A percentile compares a stretch with the other conserved stretches of the same genome.
Conservation (phyloP, 2,797 vertebrate genomes). For the Acanthopagrus latus region DNA sequence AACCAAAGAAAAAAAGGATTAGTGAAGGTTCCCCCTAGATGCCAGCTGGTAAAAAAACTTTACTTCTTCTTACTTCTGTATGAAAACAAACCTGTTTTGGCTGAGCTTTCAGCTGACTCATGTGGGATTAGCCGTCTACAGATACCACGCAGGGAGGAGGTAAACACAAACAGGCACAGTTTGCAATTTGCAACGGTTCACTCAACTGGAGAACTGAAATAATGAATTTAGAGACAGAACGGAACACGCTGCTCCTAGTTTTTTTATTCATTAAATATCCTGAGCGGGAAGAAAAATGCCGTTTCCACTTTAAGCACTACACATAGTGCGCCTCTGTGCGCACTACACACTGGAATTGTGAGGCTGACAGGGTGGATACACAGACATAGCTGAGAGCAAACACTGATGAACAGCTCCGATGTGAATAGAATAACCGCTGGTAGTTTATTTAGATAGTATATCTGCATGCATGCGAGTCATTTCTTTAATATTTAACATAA, state of each 20-base stretch:
- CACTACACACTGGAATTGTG: slow-evolving; percentile 13
- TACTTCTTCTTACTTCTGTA: slow-evolving; percentile 13
- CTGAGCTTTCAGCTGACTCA: slow-evolving; percentile 56
- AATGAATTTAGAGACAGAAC: slow-evolving; percentile 49
- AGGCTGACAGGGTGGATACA: slow-evolving; percentile 23
- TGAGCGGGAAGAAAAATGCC: slow-evolving; percentile 33
- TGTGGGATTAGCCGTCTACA: slow-evolving; percentile 35
- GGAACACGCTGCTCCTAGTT: slow-evolving; percentile 3
- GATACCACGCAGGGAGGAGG: slow-evolving; percentile 36
- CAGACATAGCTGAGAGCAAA: slow-evolving; percentile 37
- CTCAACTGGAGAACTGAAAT: slow-evolving; percentile 59
- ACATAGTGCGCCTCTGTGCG: slow-evolving; percentile 31
- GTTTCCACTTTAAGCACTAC: slow-evolving; percentile 1
- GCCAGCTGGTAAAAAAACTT: slow-evolving; percentile 8
- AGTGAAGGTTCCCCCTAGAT: slow-evolving; percentile 9
- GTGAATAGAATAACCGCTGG: slow-evolving; percentile 19
- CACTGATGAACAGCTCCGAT: slow-evolving; percentile 36
- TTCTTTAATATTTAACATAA: background rate
- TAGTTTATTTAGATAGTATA: slow-evolving; percentile 33
- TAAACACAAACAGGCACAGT: slow-evolving; percentile 55
- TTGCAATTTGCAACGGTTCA: slow-evolving; percentile 62
- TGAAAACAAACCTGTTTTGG: slow-evolving; percentile 47
- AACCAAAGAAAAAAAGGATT: slow-evolving; percentile 16
- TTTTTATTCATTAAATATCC: slow-evolving; percentile 41
- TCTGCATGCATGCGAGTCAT: slow-evolving; percentile 37